Evolutionary conservation across 2,113 vertebrate species (phyloP), one percentile per base, ranked within the genome.

Genomic region (Urocynchramus pylzowi): DNA sequence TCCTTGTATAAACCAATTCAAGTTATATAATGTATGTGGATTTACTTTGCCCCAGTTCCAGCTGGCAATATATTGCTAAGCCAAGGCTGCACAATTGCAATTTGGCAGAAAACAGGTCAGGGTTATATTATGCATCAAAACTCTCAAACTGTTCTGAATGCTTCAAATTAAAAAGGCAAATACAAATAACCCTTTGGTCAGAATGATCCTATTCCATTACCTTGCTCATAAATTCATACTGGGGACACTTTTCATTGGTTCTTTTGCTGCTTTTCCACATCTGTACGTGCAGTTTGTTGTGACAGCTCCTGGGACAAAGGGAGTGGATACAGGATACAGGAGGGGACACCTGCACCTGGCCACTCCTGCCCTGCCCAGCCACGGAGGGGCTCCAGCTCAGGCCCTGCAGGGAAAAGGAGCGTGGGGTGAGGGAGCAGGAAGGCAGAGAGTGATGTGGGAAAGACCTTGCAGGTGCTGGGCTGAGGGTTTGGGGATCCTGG

Each of bases 21-120:
- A 45, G 73, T 97, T 97, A 97, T 50, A 71, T 97, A 97, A 97
- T 63, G 44, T 8, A 37, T 12, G 73, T 96, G 89, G 96, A 96
- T 97, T 97, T 97, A 92, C 96, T 94, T 54, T 94, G 92, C 87
- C 94, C 75, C 54, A 8, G 23, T 76, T 95, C 96, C 95, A 97
- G 95, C 93, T 87, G 86, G 94, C 82, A 84, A 85, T 86, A 27
- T 15, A 68, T 77, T 90, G 82, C 71, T 94, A 96, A 97, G 86
- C 92, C 94, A 91, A 82, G 91, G 93, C 84, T 88, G 80, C 53
- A 70, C 94, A 91, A 93, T 11, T 84, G 88, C 88, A 95, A 53
- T 93, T 94, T 75, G 61, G 87, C 65, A 87, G 82, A 95, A 97
- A 97, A 87, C 90, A 68, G 91, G 93, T 97, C 93, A 95, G 78